These are phyloP conservation scores for Danionella cerebrum DNA, from an alignment of 2,113 vertebrate species.

Conservation along the genomic window DNA sequence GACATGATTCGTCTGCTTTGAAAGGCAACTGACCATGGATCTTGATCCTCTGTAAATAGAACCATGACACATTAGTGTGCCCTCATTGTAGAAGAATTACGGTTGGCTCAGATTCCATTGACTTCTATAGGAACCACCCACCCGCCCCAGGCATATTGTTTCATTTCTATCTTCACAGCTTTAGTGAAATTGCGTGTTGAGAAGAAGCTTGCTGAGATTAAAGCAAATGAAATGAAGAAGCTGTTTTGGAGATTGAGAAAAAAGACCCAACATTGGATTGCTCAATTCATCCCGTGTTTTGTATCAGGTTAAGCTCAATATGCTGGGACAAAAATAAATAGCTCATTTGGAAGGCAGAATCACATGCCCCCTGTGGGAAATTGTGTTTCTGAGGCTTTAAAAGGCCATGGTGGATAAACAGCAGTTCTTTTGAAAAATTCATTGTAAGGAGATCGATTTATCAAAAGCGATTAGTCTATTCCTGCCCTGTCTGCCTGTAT, in stretches of 20 bases:
- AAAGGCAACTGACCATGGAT: too few species aligned
- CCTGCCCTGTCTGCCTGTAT: conserved; percentile 26
- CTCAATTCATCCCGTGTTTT: conserved; percentile 42
- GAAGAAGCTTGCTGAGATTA: background rate
- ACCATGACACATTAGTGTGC: too few species aligned
- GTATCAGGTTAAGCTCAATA: conserved; percentile 44
- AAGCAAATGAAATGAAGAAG: background rate
- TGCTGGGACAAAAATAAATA: conserved; percentile 50
- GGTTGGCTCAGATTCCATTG: too few species aligned
- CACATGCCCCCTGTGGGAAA: conserved; percentile 18
- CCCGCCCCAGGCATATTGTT: too few species aligned
- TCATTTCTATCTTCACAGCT: background rate
- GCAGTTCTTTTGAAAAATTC: conserved; percentile 43
- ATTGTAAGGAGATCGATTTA: conserved; percentile 50
- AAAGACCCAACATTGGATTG: background rate
- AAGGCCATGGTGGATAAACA: conserved; percentile 40
- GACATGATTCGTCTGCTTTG: too few species aligned
- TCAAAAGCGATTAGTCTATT: conserved; percentile 46
- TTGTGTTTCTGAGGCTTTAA: conserved; percentile 6
- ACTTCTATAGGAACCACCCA: too few species aligned
- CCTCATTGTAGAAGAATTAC: too few species aligned
- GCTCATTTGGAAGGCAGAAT: conserved; percentile 47
- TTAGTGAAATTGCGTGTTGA: background rate
- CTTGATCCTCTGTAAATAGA: too few species aligned
- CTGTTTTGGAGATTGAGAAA: background rate